phyloP scores from a whole-genome alignment of 2,888 invertebrate genomes.

The Scrobipalpa atriplicella region DNA sequence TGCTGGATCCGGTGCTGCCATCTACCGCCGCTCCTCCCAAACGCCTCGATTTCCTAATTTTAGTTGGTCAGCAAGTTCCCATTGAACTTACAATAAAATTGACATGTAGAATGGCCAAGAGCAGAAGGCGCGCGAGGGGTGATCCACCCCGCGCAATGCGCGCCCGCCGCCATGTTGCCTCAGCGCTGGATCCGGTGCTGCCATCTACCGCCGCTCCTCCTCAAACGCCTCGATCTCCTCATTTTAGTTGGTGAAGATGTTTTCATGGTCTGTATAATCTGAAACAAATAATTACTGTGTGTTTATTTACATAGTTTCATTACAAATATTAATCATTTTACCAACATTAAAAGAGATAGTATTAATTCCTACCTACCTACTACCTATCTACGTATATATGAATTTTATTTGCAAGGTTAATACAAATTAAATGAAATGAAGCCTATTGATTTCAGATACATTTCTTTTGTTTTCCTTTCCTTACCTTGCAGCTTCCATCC shows the following conservation, averaged over 20 bases:
- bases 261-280: conserved; percentile 1
- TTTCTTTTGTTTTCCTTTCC: too few relatives aligned
- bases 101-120: conserved; percentile 71
- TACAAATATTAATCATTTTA: too few relatives aligned
- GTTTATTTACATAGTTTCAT: too few relatives aligned
- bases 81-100: conserved; percentile 73
- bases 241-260: conserved; percentile 43
- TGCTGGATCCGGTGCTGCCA: conserved; percentile 67
- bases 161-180: conserved; percentile 68
- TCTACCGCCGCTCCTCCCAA: conserved; percentile 47
- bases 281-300: too few relatives aligned
- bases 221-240: conserved; percentile 50
- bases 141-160: conserved; percentile 63
- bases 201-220: conserved; percentile 59
- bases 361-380: too few relatives aligned
- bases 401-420: too few relatives aligned
- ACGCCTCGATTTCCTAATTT: too few relatives aligned
- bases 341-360: too few relatives aligned
- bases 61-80: not conserved
- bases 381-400: too few relatives aligned
- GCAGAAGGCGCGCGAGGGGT: conserved; percentile 71
- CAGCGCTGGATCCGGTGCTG: conserved; percentile 67
- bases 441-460: too few relatives aligned
- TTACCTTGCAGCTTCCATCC: too few relatives aligned
- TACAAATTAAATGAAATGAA: too few relatives aligned